A percentile compares a stretch with the other conserved stretches of the same genome.
phyloP scores from a whole-genome alignment of 2,797 vertebrate genomes.

The Leucoraja ocellata region DNA sequence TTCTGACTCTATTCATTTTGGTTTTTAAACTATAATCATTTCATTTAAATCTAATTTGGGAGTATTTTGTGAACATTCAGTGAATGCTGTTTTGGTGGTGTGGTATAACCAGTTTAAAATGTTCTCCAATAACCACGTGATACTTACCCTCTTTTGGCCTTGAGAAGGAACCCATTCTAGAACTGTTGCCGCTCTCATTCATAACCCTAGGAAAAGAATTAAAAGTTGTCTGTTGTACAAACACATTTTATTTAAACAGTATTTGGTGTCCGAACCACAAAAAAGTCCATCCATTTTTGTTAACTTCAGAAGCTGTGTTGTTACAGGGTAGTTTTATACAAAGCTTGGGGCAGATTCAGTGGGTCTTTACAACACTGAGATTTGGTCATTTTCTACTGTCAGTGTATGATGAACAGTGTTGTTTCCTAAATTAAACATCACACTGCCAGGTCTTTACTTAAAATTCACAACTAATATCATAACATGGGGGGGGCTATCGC shows the following conservation, averaged over 20 bases:
- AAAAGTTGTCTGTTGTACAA: background rate
- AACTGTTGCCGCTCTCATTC: conserved; percentile 15
- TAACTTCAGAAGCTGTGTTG: background rate
- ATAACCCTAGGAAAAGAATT: background rate
- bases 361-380: background rate
- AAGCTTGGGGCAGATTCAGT: background rate
- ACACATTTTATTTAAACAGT: background rate
- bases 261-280: background rate
- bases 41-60: background rate
- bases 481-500: background rate
- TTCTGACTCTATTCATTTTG: background rate
- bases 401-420: background rate
- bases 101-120: background rate
- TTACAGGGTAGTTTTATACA: background rate
- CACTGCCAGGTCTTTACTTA: background rate
- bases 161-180: background rate
- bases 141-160: conserved; percentile 12
- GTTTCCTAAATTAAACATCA: background rate
- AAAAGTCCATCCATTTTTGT: background rate
- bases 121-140: background rate
- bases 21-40: background rate
- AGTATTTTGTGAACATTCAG: background rate
- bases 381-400: background rate
- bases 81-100: background rate
- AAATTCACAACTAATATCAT: background rate